Evolutionary conservation across 1,140 invertebrate genomes (phyloP), one percentile per base, ranked within the genome.

Genomic region (Micrasema longulum): DNA sequence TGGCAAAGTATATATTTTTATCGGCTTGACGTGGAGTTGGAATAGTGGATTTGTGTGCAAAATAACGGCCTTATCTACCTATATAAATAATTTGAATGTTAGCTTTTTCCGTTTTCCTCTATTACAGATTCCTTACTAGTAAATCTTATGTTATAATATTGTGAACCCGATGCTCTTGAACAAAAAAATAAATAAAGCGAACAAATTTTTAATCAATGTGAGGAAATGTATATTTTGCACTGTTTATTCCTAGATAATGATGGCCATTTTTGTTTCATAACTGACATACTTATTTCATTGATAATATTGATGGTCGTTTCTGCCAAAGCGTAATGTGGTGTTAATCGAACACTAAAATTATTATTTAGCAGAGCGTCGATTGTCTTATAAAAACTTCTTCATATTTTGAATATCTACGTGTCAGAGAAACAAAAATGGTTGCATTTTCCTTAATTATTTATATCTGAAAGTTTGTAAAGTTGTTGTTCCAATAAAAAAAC

Each of bases 1-100:
- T 62, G 50, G 53, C 71, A 72, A 57, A 60, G 45, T 75, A 76
- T 76, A 76, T 72, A 72, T 72, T 73, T 76, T 76, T 76, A 71
- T 76, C 47, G 74, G 71, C 74, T 72, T 71, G 68, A 71, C 20
- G 52, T 50, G 38, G 50, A 50, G 38, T 76, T 70, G 18, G 12
- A 69, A 72, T 62, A 70, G 67, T 20, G 68, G 68, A 71, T 76
- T 48, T 76, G 67, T 72, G 71, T 71, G 71, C 70, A 76, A 72
- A 69, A 41, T 63, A 69, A 72, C 74, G 74, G 74, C 74, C 74
- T 76, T 76, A 76, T 74, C 41, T 68, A 60, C 36, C 35, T 60
- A 60, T 38, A 60, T 60, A 60, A 60, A 55, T 55, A 31, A 31
- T 55, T 55, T 55, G 52, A 55, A 60, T 60, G 55, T 60, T 60